Evolutionary conservation across 2,888 invertebrate species (phyloP), one percentile per base, ranked within the genome.

Genomic region (Anarsia innoxiella): DNA sequence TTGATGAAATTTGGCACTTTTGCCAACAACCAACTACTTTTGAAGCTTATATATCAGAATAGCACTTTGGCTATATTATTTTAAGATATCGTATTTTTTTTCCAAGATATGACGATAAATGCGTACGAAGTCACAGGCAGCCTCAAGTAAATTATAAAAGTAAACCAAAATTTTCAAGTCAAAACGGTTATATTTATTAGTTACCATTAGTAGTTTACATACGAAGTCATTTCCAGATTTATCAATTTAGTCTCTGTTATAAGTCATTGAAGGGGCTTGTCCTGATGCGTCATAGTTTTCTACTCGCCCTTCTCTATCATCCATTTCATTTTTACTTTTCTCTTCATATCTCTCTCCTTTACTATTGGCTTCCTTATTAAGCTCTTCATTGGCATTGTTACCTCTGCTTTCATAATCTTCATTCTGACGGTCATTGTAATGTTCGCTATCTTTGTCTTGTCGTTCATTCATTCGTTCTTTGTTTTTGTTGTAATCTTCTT

Each of bases 291-390:
- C 53, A 39, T 53, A 53, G 39, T 59, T 58, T 11, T 55, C 43
- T 11, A 55, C 35, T 29, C 53, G 45, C 1, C 59, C 49, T 31
- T 54, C 46, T 38, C 50, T 52, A 0, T 60, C 48, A 9, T 51
- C 45, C 14, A 40, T 36, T 32, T 49, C 53, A 5, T 58, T 49
- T 12, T 46, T 31, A 9, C 59, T 62, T 34, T 61, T 59, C 2
- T 49, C 54, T 14, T 42, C 56, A 27, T 63, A 63, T 8, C 59
- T 48, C 5, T 57, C 54, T 6, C 46, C 57, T 29, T 53, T 58
- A 11, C 48, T 44, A 12, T 40, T 36, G 0, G 41, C 11, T 19
- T 53, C 51, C 3, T 35, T 32, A 19, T 41, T 36, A 1, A 49
- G 19, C n/a, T 48, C 45, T 4, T 45, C 44, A 3, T 36, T 45